phyloP scores from a whole-genome alignment of 1,140 invertebrate species.

The Anastrepha obliqua region DNA sequence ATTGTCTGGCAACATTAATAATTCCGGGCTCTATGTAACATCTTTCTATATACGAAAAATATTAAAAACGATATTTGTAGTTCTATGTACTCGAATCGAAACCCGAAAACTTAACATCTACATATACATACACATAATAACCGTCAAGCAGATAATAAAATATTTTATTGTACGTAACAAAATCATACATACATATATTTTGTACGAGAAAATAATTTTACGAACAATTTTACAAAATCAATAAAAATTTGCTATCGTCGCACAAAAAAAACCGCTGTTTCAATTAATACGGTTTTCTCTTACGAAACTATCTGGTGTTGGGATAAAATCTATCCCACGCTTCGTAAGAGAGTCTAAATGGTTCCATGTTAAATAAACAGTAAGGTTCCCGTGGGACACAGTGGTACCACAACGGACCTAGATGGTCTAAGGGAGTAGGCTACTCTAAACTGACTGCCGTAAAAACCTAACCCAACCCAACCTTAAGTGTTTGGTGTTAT shows the following conservation, averaged over 20 bases:
- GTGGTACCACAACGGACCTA: no score
- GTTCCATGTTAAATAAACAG: no score
- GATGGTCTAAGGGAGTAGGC: no score
- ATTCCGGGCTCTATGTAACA: not conserved
- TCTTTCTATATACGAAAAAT: not conserved
- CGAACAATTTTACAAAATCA: constrained; percentile 49
- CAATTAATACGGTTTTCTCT: not conserved
- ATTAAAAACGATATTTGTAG: not conserved
- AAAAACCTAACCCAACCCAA: no score
- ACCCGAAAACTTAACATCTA: constrained; percentile 13
- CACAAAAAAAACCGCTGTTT: constrained; percentile 9
- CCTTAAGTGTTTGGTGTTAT: no score
- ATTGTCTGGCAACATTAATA: not conserved
- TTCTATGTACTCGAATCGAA: not conserved
- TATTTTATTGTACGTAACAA: constrained; percentile 58
- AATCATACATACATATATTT: constrained; percentile 59
- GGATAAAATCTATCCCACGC: no score
- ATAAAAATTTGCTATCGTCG: constrained; percentile 37
- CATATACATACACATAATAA: not conserved
- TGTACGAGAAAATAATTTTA: constrained; percentile 54
- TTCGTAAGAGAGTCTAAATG: no score
- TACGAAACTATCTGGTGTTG: no score
- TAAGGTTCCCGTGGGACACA: no score
- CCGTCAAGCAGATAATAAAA: constrained; percentile 34
- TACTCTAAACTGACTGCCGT: no score